Evolutionary conservation across 2,797 vertebrate genomes (phyloP).

Genomic region (Acestrorhynchus altus): DNA sequence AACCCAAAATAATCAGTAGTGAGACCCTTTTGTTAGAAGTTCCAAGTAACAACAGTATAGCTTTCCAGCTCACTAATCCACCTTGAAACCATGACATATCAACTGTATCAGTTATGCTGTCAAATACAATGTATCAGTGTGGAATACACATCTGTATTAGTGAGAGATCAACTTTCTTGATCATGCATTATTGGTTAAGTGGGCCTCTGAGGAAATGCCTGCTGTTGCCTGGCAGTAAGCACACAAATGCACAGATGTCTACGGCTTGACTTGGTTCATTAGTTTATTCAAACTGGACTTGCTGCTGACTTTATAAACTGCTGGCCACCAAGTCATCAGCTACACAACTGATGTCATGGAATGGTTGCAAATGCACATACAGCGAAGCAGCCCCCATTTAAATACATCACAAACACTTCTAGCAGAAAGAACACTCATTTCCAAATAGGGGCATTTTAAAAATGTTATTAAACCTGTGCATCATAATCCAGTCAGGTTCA

Average conservation of each 20-base stretch:
- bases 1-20: neutral
- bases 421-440: neutral
- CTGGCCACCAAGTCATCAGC: conserved; percentile 37
- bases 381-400: conserved; percentile 45
- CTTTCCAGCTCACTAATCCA: neutral
- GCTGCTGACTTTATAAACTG: conserved; percentile 43
- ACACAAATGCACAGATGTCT: conserved; percentile 59
- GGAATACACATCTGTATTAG: neutral
- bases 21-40: neutral
- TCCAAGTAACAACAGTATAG: neutral
- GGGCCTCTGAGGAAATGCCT: conserved; percentile 26
- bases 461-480: neutral
- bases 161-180: neutral
- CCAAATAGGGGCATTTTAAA: conserved; percentile 10
- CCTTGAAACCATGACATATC: neutral
- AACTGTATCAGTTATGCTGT: neutral
- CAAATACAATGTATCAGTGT: neutral
- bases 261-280: conserved; percentile 43
- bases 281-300: conserved; percentile 38
- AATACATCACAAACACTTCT: conserved; percentile 46
- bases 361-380: conserved; percentile 49
- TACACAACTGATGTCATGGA: conserved; percentile 49
- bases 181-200: conserved; percentile 29
- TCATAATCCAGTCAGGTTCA: too few species aligned
- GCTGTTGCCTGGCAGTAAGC: conserved; percentile 52